Conservation (phyloP, 1,140 invertebrate genomes). For the Drosophila elegans region DNA sequence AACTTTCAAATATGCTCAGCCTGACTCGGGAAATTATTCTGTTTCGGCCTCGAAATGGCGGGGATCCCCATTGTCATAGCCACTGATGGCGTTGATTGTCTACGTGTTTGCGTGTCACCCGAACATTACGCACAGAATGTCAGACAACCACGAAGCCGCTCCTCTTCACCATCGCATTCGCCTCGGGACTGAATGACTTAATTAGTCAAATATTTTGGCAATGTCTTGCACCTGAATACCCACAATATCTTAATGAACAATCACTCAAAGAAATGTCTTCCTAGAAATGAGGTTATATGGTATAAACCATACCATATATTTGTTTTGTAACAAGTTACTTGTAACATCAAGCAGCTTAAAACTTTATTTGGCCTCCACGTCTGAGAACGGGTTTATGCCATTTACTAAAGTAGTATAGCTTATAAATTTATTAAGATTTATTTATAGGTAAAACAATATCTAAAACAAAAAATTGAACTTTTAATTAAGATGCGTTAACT, state of each 20-base stretch:
- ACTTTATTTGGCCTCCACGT: no score
- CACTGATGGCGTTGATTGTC: constrained; percentile 67
- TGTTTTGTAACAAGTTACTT: no score
- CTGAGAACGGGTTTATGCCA: no score
- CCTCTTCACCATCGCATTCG: neutral
- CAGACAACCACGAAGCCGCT: constrained; percentile 26
- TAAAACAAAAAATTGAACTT: no score
- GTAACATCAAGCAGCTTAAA: no score
- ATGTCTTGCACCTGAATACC: constrained; percentile 32
- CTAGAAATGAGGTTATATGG: neutral
- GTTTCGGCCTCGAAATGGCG: constrained; percentile 4
- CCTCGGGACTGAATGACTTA: constrained; percentile 54
- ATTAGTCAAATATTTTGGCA: constrained; percentile 74
- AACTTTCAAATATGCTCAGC: constrained; percentile 75
- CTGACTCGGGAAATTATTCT: constrained; percentile 26
- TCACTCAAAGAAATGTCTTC: neutral
- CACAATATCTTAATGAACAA: neutral
- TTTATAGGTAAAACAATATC: no score
- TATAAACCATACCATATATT: no score
- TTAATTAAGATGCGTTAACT: no score
- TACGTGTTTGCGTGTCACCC: constrained; percentile 74
- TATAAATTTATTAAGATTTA: no score
- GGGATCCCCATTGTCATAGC: constrained; percentile 42
- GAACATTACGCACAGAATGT: constrained; percentile 52
- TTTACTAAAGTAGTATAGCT: no score